Base-by-base conservation (phyloP, 2,113 vertebrate species). In the Passer montanus region DNA sequence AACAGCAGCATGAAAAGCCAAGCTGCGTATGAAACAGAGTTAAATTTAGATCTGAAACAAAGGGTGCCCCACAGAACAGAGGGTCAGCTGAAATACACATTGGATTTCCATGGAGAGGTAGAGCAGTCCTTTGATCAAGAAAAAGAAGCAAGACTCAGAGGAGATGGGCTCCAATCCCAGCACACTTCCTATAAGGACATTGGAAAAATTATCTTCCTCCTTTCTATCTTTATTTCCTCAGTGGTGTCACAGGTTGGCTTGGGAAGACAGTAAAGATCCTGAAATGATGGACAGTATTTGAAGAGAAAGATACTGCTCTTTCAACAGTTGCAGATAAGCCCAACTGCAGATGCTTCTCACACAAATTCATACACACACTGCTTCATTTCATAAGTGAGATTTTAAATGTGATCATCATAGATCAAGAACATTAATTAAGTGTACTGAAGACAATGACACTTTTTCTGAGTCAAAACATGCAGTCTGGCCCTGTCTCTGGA, bases 1-100 rank as follows among this genome's bases (percentile, higher is more conserved):
- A 87, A 64, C 43, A 78, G 52, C 47, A 62, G 22, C 56, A 79
- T 2, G 9, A 72, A 85, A 93, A 88, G 52, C 41, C 56, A 93
- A 82, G 49, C 56, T 35, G 63, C n/a, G 15, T 55, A 37, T 82
- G 78, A 91, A 91, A 93, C 3, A 3, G n/a, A 89, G 27, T 43
- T 84, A 91, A 74, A 84, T 70, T 87, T 72, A 94, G 37, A 56
- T 82, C 85, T 35, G 56, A 89, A 84, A 81, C 13, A 72, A 92
- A 86, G 43, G 52, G 15, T 85, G 17, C 19, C 49, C 37, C 18
- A n/a, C 33, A 64, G 73, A 92, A 82, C 18, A 78, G n/a, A 74
- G 30, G 33, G 55, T 53, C 56, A 82, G 74, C 70, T 93, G 59
- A 92, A 93, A 79, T 30, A 59, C 35, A 33, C 21, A n/a, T 8